These are phyloP conservation scores for Pasiphila rectangulata DNA, from an alignment of 2,888 invertebrate species.

Conservation along the genomic window DNA sequence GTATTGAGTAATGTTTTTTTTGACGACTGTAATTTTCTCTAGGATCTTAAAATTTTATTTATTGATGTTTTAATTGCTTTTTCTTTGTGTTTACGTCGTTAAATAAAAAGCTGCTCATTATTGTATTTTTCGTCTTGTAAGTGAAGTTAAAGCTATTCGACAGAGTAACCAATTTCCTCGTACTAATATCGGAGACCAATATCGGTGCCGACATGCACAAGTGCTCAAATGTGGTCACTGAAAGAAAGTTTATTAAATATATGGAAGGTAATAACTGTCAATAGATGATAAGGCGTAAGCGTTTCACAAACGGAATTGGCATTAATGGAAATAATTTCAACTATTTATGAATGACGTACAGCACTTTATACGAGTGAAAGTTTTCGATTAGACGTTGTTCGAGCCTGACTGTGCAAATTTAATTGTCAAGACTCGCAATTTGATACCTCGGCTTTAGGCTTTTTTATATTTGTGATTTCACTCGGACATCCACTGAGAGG, in stretches of 20 bases:
- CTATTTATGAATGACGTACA: conserved; percentile 24
- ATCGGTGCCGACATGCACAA: no score
- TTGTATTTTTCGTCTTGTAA: no score
- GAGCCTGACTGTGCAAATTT: conserved; percentile 30
- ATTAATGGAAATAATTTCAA: conserved; percentile 21
- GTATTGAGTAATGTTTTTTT: conserved; percentile 6
- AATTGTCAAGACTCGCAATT: conserved; percentile 17
- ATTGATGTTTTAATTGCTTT: no score
- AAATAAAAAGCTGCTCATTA: no score
- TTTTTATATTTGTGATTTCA: conserved; percentile 17
- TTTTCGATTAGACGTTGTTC: conserved; percentile 27
- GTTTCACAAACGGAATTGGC: conserved; percentile 12
- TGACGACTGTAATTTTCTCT: background rate
- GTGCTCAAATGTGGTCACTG: no score
- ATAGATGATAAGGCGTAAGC: conserved; percentile 22
- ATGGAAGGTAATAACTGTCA: conserved; percentile 14
- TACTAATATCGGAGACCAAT: no score
- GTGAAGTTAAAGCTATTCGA: no score
- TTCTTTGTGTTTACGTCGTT: background rate
- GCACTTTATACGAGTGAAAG: conserved; percentile 33
- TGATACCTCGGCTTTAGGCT: conserved; percentile 15
- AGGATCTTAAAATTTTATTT: no score
- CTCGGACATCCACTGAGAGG: conserved; percentile 12
- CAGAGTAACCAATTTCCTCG: no score
- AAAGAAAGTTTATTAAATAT: conserved; percentile 16